phyloP scores from a whole-genome alignment of 2,888 invertebrate species.

The Penaeus monodon region DNA sequence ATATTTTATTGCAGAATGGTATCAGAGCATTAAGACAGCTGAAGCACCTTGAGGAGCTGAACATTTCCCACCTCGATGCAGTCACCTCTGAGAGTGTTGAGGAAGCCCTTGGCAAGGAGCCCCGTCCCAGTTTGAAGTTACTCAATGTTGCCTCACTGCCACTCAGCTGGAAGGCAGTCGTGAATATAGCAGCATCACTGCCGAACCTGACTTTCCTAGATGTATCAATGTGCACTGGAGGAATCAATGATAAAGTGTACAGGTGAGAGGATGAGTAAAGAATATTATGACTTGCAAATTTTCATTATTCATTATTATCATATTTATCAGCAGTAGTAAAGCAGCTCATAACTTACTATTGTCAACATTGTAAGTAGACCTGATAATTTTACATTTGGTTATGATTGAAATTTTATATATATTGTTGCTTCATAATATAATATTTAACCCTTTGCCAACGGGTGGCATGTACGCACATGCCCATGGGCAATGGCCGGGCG shows the following conservation, averaged over 20 bases:
- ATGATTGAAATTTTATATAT: too few species aligned
- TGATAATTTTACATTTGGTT: too few species aligned
- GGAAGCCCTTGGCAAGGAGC: slow-evolving; percentile 73
- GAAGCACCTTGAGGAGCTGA: slow-evolving; percentile 74
- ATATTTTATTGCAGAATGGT: slow-evolving; percentile 68
- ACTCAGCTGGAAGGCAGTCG: slow-evolving; percentile 76
- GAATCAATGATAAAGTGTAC: slow-evolving; percentile 76
- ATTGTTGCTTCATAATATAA: too few species aligned
- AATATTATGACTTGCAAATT: too few species aligned
- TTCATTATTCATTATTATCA: too few species aligned
- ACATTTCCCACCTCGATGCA: slow-evolving; percentile 79
- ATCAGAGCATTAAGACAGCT: slow-evolving; percentile 75
- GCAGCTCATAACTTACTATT: too few species aligned
- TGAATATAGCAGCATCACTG: slow-evolving; percentile 75
- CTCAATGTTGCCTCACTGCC: slow-evolving; percentile 68
- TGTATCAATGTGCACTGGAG: slow-evolving; percentile 79
- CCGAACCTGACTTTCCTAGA: slow-evolving; percentile 76
- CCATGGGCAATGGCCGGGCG: too few species aligned
- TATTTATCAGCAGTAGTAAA: too few species aligned
- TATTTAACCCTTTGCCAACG: too few species aligned
- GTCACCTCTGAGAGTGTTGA: slow-evolving; percentile 77
- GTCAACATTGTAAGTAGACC: too few species aligned
- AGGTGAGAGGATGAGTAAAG: background rate
- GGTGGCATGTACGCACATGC: too few species aligned
- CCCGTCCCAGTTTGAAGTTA: slow-evolving; percentile 66